Percentiles rank a stretch among this genome's conserved stretches.
Evolutionary conservation across 2,888 invertebrate species (phyloP).

Genomic region (Drosophila rellima): DNA sequence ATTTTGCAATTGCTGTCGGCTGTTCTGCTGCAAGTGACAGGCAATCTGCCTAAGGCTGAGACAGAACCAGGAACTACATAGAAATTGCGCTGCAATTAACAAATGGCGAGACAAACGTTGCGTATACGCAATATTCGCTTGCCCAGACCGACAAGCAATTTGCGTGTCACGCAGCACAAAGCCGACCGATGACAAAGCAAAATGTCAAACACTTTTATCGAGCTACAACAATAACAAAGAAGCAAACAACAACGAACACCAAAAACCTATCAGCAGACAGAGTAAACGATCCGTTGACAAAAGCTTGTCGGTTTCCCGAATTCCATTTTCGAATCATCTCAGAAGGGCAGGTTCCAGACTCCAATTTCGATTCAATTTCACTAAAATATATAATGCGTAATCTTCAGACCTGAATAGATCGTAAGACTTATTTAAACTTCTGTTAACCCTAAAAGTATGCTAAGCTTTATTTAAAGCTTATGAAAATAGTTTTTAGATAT

Average conservation of each 20-base stretch:
- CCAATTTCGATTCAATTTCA: neutral
- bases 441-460: neutral
- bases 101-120: conserved; percentile 27
- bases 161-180: conserved; percentile 48
- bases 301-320: conserved; percentile 9
- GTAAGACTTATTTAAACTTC: neutral
- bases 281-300: conserved; percentile 16
- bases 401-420: neutral
- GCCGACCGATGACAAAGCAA: conserved; percentile 58
- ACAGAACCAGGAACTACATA: neutral
- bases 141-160: conserved; percentile 44
- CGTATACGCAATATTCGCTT: conserved; percentile 54
- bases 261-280: conserved; percentile 19
- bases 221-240: conserved; percentile 1
- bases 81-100: conserved; percentile 44
- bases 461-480: neutral
- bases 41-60: conserved; percentile 39
- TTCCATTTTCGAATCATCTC: neutral
- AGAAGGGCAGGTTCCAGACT: neutral
- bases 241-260: neutral
- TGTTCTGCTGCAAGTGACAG: conserved; percentile 59
- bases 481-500: neutral
- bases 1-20: conserved; percentile 59
- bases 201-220: conserved; percentile 23
- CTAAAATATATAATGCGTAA: neutral